Percentiles rank a stretch among this genome's conserved stretches.
These are phyloP conservation scores for Tapirus indicus DNA, from an alignment of 2,797 vertebrate genomes.

Conservation along the genomic window DNA sequence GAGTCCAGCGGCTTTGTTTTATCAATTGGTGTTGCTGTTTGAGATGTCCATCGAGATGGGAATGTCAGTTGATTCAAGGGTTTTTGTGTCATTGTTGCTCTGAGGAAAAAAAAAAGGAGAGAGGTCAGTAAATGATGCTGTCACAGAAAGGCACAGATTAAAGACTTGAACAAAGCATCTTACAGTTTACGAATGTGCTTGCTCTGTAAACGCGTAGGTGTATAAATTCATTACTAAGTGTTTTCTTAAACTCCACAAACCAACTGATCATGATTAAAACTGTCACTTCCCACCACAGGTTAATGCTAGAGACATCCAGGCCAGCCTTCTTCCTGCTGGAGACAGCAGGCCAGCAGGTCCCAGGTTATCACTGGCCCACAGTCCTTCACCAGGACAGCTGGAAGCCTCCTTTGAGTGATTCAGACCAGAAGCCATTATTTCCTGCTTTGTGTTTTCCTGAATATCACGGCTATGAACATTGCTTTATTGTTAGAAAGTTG, in stretches of 20 bases:
- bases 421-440: slow-evolving; percentile 75
- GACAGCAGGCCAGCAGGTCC: neutral
- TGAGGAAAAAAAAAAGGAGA: neutral
- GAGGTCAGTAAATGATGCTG: neutral
- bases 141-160: neutral
- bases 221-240: neutral
- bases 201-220: neutral
- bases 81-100: neutral
- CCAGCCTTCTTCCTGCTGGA: neutral
- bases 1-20: neutral
- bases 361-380: neutral
- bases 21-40: neutral
- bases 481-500: slow-evolving; percentile 81
- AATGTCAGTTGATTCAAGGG: neutral
- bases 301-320: neutral
- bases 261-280: neutral
- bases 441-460: slow-evolving; percentile 75
- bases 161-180: neutral
- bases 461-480: slow-evolving; percentile 69
- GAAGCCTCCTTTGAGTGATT: slow-evolving; percentile 63
- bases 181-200: neutral
- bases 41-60: neutral
- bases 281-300: neutral
- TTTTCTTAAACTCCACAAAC: slow-evolving; percentile 4
- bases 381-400: slow-evolving; percentile 25